Conservation (phyloP, 2,113 vertebrate genomes). For the Probosciger aterrimus region DNA sequence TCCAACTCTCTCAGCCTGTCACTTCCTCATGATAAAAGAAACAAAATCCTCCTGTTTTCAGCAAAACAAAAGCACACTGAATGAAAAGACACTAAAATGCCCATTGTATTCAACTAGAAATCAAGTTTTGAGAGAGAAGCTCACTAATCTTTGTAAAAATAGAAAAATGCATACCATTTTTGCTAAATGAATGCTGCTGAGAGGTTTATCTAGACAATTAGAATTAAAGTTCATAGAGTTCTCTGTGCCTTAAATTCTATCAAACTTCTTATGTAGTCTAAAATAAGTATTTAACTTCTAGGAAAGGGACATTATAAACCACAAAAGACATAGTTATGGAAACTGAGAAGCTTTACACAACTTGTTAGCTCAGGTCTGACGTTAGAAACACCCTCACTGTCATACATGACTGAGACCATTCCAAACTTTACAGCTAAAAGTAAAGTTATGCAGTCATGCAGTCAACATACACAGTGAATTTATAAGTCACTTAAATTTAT, state of each 20-base stretch:
- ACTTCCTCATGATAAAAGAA: neutral
- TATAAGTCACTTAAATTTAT: neutral
- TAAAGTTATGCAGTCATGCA: neutral
- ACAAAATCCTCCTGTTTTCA: neutral
- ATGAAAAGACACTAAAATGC: neutral
- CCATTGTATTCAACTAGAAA: neutral
- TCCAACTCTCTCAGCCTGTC: neutral
- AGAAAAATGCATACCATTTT: neutral
- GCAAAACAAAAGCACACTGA: neutral
- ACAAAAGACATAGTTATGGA: neutral
- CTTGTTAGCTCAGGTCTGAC: neutral
- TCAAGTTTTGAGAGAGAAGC: neutral
- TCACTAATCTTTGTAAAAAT: neutral
- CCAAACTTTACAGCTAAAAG: neutral
- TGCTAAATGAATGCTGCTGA: neutral
- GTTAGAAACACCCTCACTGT: neutral
- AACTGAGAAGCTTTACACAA: neutral
- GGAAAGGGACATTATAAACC: neutral
- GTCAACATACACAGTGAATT: neutral
- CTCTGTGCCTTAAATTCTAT: neutral
- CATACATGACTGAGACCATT: neutral
- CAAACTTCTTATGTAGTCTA: neutral
- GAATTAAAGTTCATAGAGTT: neutral
- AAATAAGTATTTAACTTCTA: neutral
- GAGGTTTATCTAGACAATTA: neutral